Evolutionary conservation across 1,140 invertebrate species (phyloP), one percentile per base, ranked within the genome.

Genomic region (Danaus melanippus): DNA sequence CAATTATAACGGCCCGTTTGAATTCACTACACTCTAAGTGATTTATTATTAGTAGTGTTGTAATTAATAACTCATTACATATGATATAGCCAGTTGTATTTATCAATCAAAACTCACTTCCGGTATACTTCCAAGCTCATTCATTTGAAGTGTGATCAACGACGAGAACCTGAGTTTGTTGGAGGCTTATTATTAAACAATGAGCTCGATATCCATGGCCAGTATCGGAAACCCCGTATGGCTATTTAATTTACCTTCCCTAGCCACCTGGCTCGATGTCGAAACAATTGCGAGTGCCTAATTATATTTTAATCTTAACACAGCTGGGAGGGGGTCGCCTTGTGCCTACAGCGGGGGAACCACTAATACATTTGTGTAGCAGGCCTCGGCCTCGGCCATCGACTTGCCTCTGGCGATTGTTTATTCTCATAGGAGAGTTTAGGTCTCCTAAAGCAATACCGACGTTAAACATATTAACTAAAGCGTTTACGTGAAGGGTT

Each of bases 231-330:
- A 72, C 75, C 78, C 63, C 78, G 74, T 75, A 81, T 71, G 74
- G 74, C 67, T 76, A 74, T 85, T 83, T 85, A 83, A 85, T 83
- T 79, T 76, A 81, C 74, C 76, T 82, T 77, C 74, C 69, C 66
- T 62, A 67, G 68, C 68, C 78, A 85, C 78, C 79, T 85, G 82
- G 72, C 71, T 74, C 79, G 74, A 86, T 84, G 77, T 74, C 67
- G 74, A 84, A 83, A 84, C 77, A 76, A 86, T 86, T 81, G 79
- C 76, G 74, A 67, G 64, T 74, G 74, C 76, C 79, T 86, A 86
- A 84, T 86, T 86, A 84, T 86, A 79, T 86, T 84, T 86, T 86
- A 86, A 86, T 86, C 80, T 76, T 72, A 74, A 80, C 77, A 69
- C 64, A 32, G 21, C 21, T 32, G 21, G 68, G 42, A 46, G 56